A percentile compares a stretch with the other conserved stretches of the same genome.
Conservation (phyloP, 2,797 vertebrate species). For the Lindbergichthys nudifrons region DNA sequence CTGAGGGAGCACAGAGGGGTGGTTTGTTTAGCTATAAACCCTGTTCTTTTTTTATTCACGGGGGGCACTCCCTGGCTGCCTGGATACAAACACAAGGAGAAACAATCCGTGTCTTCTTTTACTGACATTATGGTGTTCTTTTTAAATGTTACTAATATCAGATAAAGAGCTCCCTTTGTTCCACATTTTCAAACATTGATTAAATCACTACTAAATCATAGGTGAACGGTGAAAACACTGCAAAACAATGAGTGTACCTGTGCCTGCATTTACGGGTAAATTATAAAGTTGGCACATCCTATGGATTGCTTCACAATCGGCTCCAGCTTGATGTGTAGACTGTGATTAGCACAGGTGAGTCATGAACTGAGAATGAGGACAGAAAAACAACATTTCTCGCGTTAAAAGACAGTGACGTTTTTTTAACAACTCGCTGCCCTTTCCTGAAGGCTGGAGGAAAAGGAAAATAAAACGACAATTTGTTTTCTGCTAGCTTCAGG, state of each 20-base stretch:
- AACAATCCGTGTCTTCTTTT: conserved; percentile 27
- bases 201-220: neutral
- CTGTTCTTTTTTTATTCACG: conserved; percentile 52
- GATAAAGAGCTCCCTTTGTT: conserved; percentile 27
- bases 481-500: conserved; percentile 77
- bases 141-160: conserved; percentile 33
- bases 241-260: conserved; percentile 19
- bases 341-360: conserved; percentile 69
- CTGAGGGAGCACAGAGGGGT: conserved; percentile 46
- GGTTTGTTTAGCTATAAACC: conserved; percentile 70
- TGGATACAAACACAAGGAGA: conserved; percentile 39
- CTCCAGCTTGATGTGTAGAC: conserved; percentile 55
- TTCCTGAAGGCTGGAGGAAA: conserved; percentile 48
- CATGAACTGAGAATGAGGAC: conserved; percentile 34
- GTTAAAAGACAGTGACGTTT: conserved; percentile 35
- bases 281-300: conserved; percentile 51
- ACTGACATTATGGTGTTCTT: neutral
- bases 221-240: neutral
- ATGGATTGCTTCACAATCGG: conserved; percentile 50
- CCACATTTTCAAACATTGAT: neutral
- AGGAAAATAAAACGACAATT: conserved; percentile 76
- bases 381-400: conserved; percentile 55
- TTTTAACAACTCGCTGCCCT: conserved; percentile 37
- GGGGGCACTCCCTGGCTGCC: conserved; percentile 51
- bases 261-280: conserved; percentile 31